Base-by-base conservation (phyloP, 2,888 invertebrate species). In the Ceramica pisi region DNA sequence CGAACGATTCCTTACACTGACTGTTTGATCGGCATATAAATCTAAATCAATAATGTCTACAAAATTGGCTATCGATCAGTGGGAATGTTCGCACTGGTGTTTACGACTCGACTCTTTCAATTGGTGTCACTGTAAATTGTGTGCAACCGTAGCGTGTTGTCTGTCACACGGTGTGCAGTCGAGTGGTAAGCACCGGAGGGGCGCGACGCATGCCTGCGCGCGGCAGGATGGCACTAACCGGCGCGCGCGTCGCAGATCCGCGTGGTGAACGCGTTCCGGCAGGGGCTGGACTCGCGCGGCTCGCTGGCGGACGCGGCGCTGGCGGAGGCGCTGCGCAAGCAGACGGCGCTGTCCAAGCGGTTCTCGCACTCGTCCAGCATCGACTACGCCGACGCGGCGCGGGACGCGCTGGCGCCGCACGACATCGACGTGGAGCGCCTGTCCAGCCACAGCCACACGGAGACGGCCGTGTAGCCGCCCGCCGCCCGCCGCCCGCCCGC, bases 201-300 rank as follows among this genome's bases (percentile, higher is more conserved):
- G 59, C 57, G 75, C 57, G 19, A 10, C 65, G 50, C 21, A 59
- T 59, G 74, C 57, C 38, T n/a, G 23, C 0, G n/a, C 12, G 57
- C 65, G 0, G n/a, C 14, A 7, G 31, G 35, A 35, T 65, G 65
- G 63, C 41, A 69, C 67, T 82, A 71, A 82, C 79, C 63, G 31
- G 76, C 71, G 81, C 78, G 87, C 90, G 94, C 90, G 94, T 50
- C 97, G 96, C 98, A 99, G 99, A 99, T 99, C 96, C 99, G 99
- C 97, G 99, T 99, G 97, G 99, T 99, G 97, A 99, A 99, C 97
- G 99, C 99, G 97, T 99, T 99, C 98, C 99, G 99, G 96, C 99
- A 99, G 97, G 99, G 99, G 96, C 97, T 99, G 96, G 99, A 99
- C 97, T 97, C 98, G 95, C 98, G 99, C 93, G 98, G 98, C 96